phyloP scores from a whole-genome alignment of 1,140 invertebrate genomes.

The Trichoplusia ni region DNA sequence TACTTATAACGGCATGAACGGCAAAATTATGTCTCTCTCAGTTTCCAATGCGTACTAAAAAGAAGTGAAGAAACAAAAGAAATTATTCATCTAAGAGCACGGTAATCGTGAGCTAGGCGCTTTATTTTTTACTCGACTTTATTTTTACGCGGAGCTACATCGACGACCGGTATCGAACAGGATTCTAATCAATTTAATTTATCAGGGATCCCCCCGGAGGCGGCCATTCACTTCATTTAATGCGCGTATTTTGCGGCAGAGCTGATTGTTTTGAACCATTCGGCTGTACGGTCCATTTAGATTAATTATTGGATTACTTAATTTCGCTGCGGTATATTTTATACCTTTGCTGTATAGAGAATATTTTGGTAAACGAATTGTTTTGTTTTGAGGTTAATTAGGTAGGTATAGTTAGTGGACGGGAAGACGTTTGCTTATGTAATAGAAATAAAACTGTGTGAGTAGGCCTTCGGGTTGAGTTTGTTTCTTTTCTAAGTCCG shows the following conservation, averaged over 20 bases:
- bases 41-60: too few species aligned
- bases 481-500: conserved; percentile 11
- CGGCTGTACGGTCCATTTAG: conserved; percentile 80
- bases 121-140: conserved; percentile 77
- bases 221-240: conserved; percentile 81
- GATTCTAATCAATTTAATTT: conserved; percentile 82
- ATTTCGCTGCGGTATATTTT: conserved; percentile 71
- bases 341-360: conserved; percentile 31
- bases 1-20: background rate
- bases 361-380: conserved; percentile 24
- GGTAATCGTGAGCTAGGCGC: conserved; percentile 57
- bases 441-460: conserved; percentile 22
- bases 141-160: conserved; percentile 75
- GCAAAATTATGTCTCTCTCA: too few species aligned
- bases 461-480: background rate
- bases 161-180: conserved; percentile 73
- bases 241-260: conserved; percentile 80
- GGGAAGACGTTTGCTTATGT: conserved; percentile 7
- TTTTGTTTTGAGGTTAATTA: conserved; percentile 27
- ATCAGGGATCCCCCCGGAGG: conserved; percentile 77
- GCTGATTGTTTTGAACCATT: conserved; percentile 81
- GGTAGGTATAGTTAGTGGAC: background rate
- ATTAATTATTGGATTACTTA: conserved; percentile 82
- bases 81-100: conserved; percentile 35
- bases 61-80: conserved; percentile 18